phyloP scores from a whole-genome alignment of 2,888 invertebrate genomes.

The Philereme transversata region DNA sequence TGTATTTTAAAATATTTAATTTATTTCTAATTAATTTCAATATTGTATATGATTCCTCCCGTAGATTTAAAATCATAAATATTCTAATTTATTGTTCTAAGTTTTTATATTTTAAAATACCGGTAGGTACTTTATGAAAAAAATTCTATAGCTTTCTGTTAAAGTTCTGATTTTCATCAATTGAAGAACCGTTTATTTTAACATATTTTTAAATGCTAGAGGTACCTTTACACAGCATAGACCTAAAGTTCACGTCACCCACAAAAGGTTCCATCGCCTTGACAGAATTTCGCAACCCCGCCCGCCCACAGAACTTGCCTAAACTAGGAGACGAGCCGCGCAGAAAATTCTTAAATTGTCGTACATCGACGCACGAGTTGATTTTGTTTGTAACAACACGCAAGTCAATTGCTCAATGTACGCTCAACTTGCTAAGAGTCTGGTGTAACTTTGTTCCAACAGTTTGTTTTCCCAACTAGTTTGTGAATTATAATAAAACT shows the following conservation, averaged over 20 bases:
- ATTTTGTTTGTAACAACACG: background rate
- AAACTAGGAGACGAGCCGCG: conserved; percentile 6
- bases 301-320: conserved; percentile 45
- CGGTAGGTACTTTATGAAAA: no score
- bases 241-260: background rate
- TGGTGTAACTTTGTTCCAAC: conserved; percentile 4
- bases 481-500: no score
- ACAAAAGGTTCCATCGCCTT: conserved; percentile 39
- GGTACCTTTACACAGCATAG: background rate
- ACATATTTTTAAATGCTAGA: no score
- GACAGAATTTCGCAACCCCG: conserved; percentile 48
- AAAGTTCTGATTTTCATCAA: no score
- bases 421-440: conserved; percentile 1
- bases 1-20: conserved; percentile 5
- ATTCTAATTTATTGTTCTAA: no score
- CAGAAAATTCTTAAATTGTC: conserved; percentile 1
- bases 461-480: conserved; percentile 13
- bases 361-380: conserved; percentile 11
- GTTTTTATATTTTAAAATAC: no score
- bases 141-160: no score
- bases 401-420: conserved; percentile 15
- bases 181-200: no score
- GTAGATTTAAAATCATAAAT: no score
- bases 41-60: background rate
- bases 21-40: background rate